phyloP scores from a whole-genome alignment of 2,113 vertebrate genomes.

The Buteo buteo region DNA sequence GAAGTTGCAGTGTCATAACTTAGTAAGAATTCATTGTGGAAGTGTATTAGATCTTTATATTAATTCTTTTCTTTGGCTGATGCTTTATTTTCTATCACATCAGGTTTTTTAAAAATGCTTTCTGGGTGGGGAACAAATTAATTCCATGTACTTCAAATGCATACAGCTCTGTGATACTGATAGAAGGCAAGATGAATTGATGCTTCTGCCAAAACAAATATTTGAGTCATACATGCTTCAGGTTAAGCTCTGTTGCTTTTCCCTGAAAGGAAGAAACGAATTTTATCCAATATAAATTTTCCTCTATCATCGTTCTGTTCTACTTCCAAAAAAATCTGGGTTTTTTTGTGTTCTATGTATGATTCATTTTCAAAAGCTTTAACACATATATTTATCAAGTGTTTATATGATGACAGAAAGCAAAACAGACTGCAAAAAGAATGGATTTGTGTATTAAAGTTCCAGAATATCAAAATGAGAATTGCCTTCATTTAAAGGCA shows the following conservation, averaged over 20 bases:
- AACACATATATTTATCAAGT: neutral
- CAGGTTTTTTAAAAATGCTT: neutral
- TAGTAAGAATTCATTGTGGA: neutral
- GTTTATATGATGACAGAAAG: neutral
- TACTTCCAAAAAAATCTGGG: neutral
- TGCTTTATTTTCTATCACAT: neutral
- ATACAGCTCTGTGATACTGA: neutral
- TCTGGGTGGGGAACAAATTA: neutral
- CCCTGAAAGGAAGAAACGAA: neutral
- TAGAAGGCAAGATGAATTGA: neutral
- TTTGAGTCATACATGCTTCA: neutral
- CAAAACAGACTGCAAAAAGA: neutral
- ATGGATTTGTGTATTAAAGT: neutral
- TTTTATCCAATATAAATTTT: neutral
- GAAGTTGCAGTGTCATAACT: neutral
- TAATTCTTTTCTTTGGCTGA: neutral
- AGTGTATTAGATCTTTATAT: neutral
- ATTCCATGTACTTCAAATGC: neutral
- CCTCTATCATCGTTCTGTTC: neutral
- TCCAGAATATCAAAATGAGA: neutral
- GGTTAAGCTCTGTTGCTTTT: neutral
- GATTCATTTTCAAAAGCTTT: neutral
- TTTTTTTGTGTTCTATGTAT: neutral
- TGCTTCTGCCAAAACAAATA: slow-evolving; percentile 18
- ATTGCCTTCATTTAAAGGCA: neutral